Evolutionary conservation across 2,797 vertebrate genomes (phyloP), one percentile per base, ranked within the genome.

Genomic region (Aeoliscus strigatus): DNA sequence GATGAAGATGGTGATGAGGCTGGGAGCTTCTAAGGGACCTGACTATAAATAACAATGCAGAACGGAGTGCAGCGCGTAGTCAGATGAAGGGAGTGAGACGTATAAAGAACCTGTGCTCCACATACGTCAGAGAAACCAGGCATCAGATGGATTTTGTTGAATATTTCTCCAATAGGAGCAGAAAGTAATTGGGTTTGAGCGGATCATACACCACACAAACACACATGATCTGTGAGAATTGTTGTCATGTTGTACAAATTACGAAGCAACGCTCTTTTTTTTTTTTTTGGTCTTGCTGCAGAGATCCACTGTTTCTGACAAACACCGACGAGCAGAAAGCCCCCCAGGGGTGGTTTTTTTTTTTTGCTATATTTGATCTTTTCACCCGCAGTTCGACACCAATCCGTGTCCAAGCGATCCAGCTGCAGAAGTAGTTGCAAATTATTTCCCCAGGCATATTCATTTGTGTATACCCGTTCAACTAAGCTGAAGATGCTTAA

Each of bases 31-130:
- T 80, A 70, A 79, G 60, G 73, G 74, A 70, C 55, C 26, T n/a
- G 9, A 54, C 73, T 85, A 84, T 84, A 86, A 87, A 89, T 87
- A 90, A 72, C 60, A 54, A 51, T 41, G 69, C 38, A 30, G 61
- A 72, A 49, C 53, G 27, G 45, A 74, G 54, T 36, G 53, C 62
- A 53, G 59, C 43, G 66, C 30, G 16, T 26, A 44, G 51, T 28
- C 57, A 74, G 73, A 79, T 81, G 73, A 79, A 82, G 74, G 58
- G 39, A 64, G 42, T 15, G 44, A 53, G 65, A 70, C 36, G 14
- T 39, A 32, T 61, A 59, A 76, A 66, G 61, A 46, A 75, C 45
- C 41, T n/a, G 62, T 53, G 77, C 71, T 81, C 79, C 54, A 75
- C 73, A 77, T 70, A 72, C 69, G 83, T 68, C 75, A 72, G 51